Conservation (phyloP, 2,113 vertebrate species). For the Trinectes maculatus region DNA sequence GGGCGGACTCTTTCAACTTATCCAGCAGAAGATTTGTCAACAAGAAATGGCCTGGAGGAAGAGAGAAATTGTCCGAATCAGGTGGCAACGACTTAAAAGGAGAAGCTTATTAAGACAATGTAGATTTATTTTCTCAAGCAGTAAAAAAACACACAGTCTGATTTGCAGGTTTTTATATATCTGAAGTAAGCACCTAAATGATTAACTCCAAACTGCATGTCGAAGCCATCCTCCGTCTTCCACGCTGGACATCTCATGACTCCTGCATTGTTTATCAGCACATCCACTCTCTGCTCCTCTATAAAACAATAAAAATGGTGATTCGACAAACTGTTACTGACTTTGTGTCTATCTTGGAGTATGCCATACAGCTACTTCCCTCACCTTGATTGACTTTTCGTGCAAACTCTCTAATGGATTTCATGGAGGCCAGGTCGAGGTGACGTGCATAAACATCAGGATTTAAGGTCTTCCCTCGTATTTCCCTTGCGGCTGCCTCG, state of each 20-base stretch:
- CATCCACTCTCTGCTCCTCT: conserved; percentile 85
- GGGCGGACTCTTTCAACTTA: conserved; percentile 85
- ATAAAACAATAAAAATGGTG: conserved; percentile 11
- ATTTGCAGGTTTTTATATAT: neutral
- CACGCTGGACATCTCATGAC: conserved; percentile 88
- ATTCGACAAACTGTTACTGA: neutral
- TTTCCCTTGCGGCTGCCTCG: conserved; percentile 83
- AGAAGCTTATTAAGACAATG: neutral
- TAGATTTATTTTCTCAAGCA: neutral
- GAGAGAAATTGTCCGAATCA: conserved; percentile 12
- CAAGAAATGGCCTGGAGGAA: conserved; percentile 86
- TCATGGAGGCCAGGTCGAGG: conserved; percentile 85
- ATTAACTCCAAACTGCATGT: conserved; percentile 91
- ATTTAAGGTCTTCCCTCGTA: conserved; percentile 85
- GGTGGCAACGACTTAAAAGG: neutral
- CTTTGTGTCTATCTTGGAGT: neutral
- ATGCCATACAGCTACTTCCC: conserved; percentile 1
- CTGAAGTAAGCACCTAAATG: conserved; percentile 82
- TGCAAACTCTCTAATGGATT: conserved; percentile 85
- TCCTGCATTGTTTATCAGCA: conserved; percentile 88
- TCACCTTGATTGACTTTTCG: conserved; percentile 77
- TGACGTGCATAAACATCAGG: conserved; percentile 77
- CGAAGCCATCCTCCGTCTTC: conserved; percentile 88
- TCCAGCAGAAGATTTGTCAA: conserved; percentile 88
- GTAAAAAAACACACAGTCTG: neutral